Base-by-base conservation (phyloP, 1,140 invertebrate genomes). In the Lasioglossum albipes region DNA sequence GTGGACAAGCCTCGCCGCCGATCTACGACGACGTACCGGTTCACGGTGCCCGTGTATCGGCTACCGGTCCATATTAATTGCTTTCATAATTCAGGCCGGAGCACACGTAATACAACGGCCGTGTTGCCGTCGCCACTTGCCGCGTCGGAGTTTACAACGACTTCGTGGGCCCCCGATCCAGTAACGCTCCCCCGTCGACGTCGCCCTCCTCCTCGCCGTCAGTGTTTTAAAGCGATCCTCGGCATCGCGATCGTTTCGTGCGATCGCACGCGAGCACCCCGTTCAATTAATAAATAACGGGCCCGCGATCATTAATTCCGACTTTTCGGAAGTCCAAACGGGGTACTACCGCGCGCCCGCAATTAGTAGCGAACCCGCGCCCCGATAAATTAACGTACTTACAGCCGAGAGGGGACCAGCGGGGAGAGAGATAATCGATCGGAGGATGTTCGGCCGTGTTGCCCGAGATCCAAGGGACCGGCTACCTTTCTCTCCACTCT, bases 61-160 rank as follows among this genome's bases (percentile, higher is more conserved):
- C 81, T 80, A 79, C 81, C 68, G 65, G 71, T 87, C 69, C 76
- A 75, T 76, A 79, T 84, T 86, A 87, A 87, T 87, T 84, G 82
- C 72, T 82, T 79, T 84, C 65, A 77, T 87, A 79, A 87, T 87
- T 86, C 82, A 81, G 75, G 67, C 36, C 78, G 78, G 36, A 81
- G 72, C 74, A 69, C 75, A 72, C 57, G 71, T 64, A 81, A 59
- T 59, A 59, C 57, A 59, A 59, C 57, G 6, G 57, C 20, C 57
- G 57, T 59, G 57, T 59, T 59, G 7, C 57, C 18, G 57, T 9
- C 57, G 75, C 59, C 76, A 79, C 76, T 79, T 67, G 65, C 41
- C 70, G 68, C 75, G 64, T 54, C 64, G 45, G 10, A 49, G 71
- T 70, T 64, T 36, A 73, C 31, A 59, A n/a, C 57, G 62, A 20